A percentile compares a stretch with the other conserved stretches of the same genome.
phyloP scores from a whole-genome alignment of 2,113 vertebrate genomes.

The Emydura subglobosa region DNA sequence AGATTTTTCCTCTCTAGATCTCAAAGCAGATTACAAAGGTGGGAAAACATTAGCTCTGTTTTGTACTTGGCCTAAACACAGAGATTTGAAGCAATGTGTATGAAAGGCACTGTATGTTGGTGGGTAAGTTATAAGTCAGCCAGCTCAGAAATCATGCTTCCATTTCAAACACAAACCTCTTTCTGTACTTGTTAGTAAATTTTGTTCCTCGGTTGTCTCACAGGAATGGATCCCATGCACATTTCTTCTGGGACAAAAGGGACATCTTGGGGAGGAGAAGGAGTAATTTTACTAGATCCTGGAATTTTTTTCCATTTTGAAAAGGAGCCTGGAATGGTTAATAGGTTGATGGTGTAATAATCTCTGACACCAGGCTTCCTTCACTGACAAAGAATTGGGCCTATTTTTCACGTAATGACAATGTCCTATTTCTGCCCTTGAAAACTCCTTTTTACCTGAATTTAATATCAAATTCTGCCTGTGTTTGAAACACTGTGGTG shows the following conservation, averaged over 20 bases:
- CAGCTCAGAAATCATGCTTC: constrained; percentile 10
- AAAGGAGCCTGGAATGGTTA: constrained; percentile 25
- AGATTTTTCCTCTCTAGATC: constrained; percentile 7
- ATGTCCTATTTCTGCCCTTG: constrained; percentile 41
- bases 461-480: neutral
- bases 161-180: constrained; percentile 45
- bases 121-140: neutral
- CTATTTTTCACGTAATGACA: constrained; percentile 23
- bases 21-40: constrained; percentile 32
- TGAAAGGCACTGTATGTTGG: neutral
- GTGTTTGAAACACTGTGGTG: neutral
- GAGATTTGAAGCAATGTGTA: constrained; percentile 32
- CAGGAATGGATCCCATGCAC: neutral
- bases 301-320: constrained; percentile 5
- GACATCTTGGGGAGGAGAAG: neutral
- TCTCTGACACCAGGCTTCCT: constrained; percentile 14
- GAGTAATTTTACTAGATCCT: constrained; percentile 4
- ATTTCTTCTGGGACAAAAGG: neutral
- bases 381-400: neutral
- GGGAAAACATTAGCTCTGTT: constrained; percentile 6
- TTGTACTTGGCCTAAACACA: constrained; percentile 19
- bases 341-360: neutral
- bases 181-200: neutral
- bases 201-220: neutral
- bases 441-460: constrained; percentile 1